Evolutionary conservation across 2,797 vertebrate genomes (phyloP), one percentile per base, ranked within the genome.

Genomic region (Arremon brunneinucha): DNA sequence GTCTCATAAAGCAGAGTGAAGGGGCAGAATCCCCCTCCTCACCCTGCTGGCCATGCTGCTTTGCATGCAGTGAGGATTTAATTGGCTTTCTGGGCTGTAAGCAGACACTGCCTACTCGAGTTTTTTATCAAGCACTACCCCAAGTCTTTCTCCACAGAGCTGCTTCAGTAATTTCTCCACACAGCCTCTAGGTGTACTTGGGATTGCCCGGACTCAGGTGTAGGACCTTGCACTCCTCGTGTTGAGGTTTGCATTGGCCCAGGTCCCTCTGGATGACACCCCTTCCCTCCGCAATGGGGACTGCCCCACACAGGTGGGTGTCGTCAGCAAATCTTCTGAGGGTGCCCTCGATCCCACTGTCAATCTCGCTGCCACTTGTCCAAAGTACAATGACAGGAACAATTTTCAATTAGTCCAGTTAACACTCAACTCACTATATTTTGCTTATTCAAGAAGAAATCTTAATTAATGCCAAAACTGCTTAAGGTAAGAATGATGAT

Each of bases 21-120:
- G 32, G 41, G 13, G 24, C 7, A 52, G 50, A 79, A 64, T 64
- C 12, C 8, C 8, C 8, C 26, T 26, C 23, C 22, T 43, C 14
- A 18, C 5, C 34, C 27, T 35, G 15, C 43, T 71, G 65, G 19
- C 27, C 15, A 21, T 0, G 0, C 7, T 44, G 44, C 28, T 57
- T 52, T 44, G 39, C 8, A 50, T 72, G 24, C 37, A 50, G 28
- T 1, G 2, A 39, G 59, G 37, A 57, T 39, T 65, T 32, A 5
- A 20, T 5, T 52, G 23, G 24, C 24, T 46, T 59, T 65, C n/a
- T 49, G 12, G 50, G 17, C 14, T 37, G 67, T 21, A 22, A 59
- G 9, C 20, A 9, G 12, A 37, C 11, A 11, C 57, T 35, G 19
- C n/a, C 4, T 1, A 21, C 52, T 56, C 0, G 1, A 37, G 9